Evolutionary conservation across 2,888 invertebrate species (phyloP).

Genomic region (Melieria picta): DNA sequence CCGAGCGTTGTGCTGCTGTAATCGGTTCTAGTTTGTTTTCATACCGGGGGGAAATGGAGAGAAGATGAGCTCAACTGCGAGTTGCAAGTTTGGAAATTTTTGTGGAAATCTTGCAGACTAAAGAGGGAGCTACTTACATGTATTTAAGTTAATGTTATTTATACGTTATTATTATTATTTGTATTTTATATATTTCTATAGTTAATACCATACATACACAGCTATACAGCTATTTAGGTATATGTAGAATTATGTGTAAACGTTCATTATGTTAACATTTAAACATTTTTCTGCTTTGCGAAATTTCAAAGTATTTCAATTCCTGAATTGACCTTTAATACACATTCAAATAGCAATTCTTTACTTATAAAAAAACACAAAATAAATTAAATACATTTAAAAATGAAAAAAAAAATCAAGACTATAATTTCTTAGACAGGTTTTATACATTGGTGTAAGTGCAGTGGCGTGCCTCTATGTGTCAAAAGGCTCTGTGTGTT

Average conservation of each 20-base stretch:
- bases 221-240: neutral
- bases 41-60: no score
- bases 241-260: neutral
- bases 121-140: conserved; percentile 36
- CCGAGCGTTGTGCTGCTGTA: no score
- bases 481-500: no score
- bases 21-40: no score
- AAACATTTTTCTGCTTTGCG: conserved; percentile 4
- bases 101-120: no score
- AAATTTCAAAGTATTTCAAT: conserved; percentile 38
- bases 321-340: conserved; percentile 48
- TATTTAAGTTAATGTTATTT: conserved; percentile 48
- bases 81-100: no score
- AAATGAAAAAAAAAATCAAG: no score
- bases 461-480: no score
- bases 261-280: conserved; percentile 12
- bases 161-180: conserved; percentile 43
- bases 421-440: no score
- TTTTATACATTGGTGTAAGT: no score
- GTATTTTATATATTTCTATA: conserved; percentile 30
- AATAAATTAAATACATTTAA: no score
- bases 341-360: neutral
- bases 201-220: conserved; percentile 5
- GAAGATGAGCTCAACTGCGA: no score
- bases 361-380: conserved; percentile 3